Base-by-base conservation (phyloP, 2,888 invertebrate genomes). In the Labia minor region DNA sequence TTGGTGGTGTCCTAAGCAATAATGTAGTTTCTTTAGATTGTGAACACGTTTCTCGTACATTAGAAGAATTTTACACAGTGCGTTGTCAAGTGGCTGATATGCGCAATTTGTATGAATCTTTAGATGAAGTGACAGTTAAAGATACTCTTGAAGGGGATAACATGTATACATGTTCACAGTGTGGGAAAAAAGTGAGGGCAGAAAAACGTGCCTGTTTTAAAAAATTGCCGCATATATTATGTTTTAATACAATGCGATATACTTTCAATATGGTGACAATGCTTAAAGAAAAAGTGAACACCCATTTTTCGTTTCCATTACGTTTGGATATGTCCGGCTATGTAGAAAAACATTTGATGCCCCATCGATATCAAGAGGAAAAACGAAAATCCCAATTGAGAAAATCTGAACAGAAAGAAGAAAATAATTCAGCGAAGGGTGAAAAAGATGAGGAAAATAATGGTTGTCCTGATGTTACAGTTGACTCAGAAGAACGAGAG, bases 201-300 rank as follows among this genome's bases (percentile, higher is more conserved):
- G 95, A 96, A 77, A 96, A 96, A 77, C 81, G 92, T 71, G 95
- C 95, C 0, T 95, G 95, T 76, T 95, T 96, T 77, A 95, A 94
- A 77, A 92, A 92, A 74, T 81, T 96, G 21, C 96, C 96, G 0
- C 89, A 90, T 71, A 95, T 96, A 69, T 80, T 96, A 20, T 95
- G 95, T 76, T 95, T 96, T 78, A 96, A 96, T 78, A 96, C 95
- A 0, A 95, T 96, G 95, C 84, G 96, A 21, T 96, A 96, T 74
- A 94, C 95, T 0, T 96, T 96, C 79, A 96, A 96, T 78, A 95
- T 96, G 95, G 84, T 95, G 33, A 96, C 96, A 0, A 95, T 96
- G 95, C 82, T 93, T 69, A 95, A 95, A 75, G 96, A 96, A 77
- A 96, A 96, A 76, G 95, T 96, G 1, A 96, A 96, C 79, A 96